Percentiles rank a stretch among this genome's conserved stretches.
Evolutionary conservation across 2,888 invertebrate genomes (phyloP).

Genomic region (Volucella inanis): DNA sequence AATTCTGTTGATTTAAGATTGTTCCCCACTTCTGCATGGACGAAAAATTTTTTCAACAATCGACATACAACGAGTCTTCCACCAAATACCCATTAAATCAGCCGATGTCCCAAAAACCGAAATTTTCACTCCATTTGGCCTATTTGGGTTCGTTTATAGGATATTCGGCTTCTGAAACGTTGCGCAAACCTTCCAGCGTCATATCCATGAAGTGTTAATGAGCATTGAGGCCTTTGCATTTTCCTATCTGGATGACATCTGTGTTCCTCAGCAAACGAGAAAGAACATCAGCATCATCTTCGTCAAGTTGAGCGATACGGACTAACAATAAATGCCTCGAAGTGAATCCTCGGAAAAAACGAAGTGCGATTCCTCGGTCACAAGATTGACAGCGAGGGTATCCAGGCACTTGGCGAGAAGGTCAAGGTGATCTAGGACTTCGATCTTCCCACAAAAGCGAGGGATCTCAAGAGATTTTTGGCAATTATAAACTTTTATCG

Average conservation of each 20-base stretch:
- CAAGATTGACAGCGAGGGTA: not conserved
- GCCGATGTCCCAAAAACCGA: too few relatives aligned
- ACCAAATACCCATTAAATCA: too few relatives aligned
- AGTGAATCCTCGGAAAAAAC: constrained; percentile 15
- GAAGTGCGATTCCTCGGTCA: not conserved
- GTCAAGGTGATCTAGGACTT: not conserved
- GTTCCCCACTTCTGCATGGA: too few relatives aligned
- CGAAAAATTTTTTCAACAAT: too few relatives aligned
- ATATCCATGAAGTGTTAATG: too few relatives aligned
- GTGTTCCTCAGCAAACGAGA: not conserved
- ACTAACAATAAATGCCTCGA: constrained; percentile 7
- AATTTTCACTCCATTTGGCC: too few relatives aligned
- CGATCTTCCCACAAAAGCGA: not conserved
- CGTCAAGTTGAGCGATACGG: not conserved
- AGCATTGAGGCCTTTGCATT: too few relatives aligned
- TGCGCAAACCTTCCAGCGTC: too few relatives aligned
- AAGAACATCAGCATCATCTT: not conserved
- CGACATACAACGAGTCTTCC: too few relatives aligned
- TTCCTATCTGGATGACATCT: constrained; percentile 13
- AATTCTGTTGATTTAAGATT: too few relatives aligned
- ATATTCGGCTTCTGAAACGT: too few relatives aligned
- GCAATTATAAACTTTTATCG: constrained; percentile 74
- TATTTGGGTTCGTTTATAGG: too few relatives aligned
- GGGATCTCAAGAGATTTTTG: constrained; percentile 73
- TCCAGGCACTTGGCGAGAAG: not conserved